Evolutionary conservation across 23 tunicate species (phyloP).

Genomic region (Clavelina lepadiformis): DNA sequence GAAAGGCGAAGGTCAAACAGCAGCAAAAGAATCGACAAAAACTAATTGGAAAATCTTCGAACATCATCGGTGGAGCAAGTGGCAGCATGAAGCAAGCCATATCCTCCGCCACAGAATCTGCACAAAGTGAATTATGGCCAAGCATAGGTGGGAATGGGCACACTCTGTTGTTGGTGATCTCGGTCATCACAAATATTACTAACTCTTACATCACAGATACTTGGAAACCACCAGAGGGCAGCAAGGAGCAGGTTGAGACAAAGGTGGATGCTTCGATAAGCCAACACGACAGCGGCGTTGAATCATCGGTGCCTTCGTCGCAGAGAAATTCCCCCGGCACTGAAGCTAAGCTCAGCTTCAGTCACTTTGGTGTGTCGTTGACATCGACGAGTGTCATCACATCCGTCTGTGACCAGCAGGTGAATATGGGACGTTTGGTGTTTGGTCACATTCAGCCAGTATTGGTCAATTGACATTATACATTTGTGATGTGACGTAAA

Average conservation of each 20-base stretch:
- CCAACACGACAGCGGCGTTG: slow-evolving; percentile 92
- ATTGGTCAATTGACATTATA: too few species aligned
- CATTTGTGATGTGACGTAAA: too few species aligned
- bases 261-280: slow-evolving; percentile 28
- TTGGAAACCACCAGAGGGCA: slow-evolving; percentile 39
- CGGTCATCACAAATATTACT: neutral
- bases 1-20: slow-evolving; percentile 54
- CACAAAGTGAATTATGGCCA: neutral
- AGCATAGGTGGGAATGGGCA: slow-evolving; percentile 3
- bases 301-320: slow-evolving; percentile 90
- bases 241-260: slow-evolving; percentile 4
- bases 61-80: slow-evolving; percentile 35
- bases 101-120: slow-evolving; percentile 11
- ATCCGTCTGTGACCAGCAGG: slow-evolving; percentile 55
- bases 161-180: neutral
- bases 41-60: slow-evolving; percentile 39
- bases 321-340: slow-evolving; percentile 81
- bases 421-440: slow-evolving; percentile 1
- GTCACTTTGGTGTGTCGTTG: slow-evolving; percentile 47
- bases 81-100: slow-evolving; percentile 52
- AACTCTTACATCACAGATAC: slow-evolving; percentile 33
- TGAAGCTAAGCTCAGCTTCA: slow-evolving; percentile 79
- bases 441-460: too few species aligned
- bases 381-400: slow-evolving; percentile 78
- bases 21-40: slow-evolving; percentile 54